Conservation (phyloP, 2,797 vertebrate species). For the Coracias cyanogaster region DNA sequence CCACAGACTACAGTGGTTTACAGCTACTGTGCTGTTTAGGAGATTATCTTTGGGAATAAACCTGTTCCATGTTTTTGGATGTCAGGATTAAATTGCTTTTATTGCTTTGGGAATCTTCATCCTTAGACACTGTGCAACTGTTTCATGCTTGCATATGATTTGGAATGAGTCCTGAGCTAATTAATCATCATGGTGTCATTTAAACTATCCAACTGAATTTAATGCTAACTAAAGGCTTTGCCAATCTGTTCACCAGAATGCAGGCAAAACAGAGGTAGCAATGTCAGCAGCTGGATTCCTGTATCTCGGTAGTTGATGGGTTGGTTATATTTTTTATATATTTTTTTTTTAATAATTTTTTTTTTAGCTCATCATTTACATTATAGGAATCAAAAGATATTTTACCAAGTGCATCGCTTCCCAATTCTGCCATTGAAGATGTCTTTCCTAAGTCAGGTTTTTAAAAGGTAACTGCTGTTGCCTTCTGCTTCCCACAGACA, state of each 20-base stretch:
- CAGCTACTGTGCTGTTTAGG: not conserved
- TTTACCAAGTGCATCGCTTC: not conserved
- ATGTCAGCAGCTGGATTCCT: not conserved
- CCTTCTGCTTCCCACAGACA: not conserved
- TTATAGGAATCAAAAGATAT: not conserved
- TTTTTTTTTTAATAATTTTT: not conserved
- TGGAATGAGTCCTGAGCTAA: not conserved
- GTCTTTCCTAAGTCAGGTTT: not conserved
- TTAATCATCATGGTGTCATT: not conserved
- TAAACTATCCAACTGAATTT: not conserved
- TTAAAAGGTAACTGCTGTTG: not conserved
- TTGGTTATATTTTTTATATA: not conserved
- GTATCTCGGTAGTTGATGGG: not conserved
- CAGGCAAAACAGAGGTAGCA: not conserved
- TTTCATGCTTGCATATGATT: not conserved
- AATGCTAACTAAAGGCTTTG: not conserved
- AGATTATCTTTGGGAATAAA: not conserved
- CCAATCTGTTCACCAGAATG: not conserved
- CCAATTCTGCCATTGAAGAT: not conserved
- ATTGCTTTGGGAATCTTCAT: not conserved
- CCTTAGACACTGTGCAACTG: not conserved
- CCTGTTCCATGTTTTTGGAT: not conserved
- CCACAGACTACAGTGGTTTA: not conserved
- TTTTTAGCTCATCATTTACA: not conserved
- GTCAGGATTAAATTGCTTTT: constrained; percentile 9